phyloP scores from a whole-genome alignment of 2,113 vertebrate species.

The Callopanchax toddi region DNA sequence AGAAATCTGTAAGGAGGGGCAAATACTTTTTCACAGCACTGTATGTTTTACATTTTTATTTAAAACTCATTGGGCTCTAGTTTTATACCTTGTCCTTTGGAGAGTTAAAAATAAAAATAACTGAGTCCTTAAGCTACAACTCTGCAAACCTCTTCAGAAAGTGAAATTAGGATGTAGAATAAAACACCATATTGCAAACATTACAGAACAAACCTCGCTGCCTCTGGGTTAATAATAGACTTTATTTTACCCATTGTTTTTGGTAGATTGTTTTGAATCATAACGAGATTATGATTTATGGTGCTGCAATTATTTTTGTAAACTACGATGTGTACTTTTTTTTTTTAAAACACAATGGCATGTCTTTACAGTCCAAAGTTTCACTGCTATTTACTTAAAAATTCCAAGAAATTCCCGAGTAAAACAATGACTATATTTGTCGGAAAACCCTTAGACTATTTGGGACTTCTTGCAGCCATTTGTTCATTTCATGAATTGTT shows the following conservation, averaged over 20 bases:
- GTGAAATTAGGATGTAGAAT: conserved; percentile 12
- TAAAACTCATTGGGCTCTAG: conserved; percentile 8
- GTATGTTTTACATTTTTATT: not conserved
- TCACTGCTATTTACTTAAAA: conserved; percentile 36
- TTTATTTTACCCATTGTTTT: conserved; percentile 42
- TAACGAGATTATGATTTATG: conserved; percentile 76
- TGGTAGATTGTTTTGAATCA: conserved; percentile 51
- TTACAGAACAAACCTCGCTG: conserved; percentile 55
- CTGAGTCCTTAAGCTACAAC: not conserved
- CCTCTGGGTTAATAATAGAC: conserved; percentile 55
- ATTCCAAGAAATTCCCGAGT: not conserved
- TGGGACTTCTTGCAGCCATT: conserved; percentile 14
- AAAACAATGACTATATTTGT: not conserved
- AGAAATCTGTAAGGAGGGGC: too few species aligned
- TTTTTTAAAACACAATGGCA: conserved; percentile 28
- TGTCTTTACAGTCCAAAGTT: conserved; percentile 57
- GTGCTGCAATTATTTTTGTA: conserved; percentile 82
- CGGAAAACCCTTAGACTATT: not conserved
- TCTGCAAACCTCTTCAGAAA: not conserved
- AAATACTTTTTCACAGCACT: too few species aligned
- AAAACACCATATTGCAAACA: conserved; percentile 28
- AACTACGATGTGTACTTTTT: conserved; percentile 52
- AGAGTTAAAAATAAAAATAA: too few species aligned
- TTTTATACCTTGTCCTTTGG: not conserved
- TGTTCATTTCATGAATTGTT: conserved; percentile 6